phyloP scores from a whole-genome alignment of 2,888 invertebrate genomes.

The Cerastoderma edule region DNA sequence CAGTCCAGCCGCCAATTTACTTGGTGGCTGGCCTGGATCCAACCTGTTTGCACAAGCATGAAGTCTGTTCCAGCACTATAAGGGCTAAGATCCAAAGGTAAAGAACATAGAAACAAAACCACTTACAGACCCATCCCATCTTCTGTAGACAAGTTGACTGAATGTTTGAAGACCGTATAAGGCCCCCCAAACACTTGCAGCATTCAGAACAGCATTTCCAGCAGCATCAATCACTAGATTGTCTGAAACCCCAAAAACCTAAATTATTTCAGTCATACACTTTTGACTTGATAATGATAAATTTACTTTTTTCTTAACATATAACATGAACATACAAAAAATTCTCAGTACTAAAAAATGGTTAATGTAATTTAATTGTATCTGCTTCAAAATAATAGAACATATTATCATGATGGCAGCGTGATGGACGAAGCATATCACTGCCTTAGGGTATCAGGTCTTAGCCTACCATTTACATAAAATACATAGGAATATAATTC shows the following conservation, averaged over 20 bases:
- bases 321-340: no score
- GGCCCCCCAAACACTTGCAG: conserved; percentile 90
- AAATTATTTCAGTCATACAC: not conserved
- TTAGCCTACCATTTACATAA: no score
- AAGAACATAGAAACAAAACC: not conserved
- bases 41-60: no score
- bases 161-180: conserved; percentile 94
- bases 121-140: conserved; percentile 82
- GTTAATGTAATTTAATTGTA: no score
- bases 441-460: no score
- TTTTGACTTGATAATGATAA: not conserved
- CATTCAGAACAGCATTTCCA: conserved; percentile 61
- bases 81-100: not conserved
- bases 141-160: conserved; percentile 88
- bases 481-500: no score
- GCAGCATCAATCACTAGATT: conserved; percentile 86
- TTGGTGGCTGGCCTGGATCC: not conserved
- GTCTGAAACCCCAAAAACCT: conserved; percentile 64
- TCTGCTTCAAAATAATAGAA: no score
- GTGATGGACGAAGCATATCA: no score
- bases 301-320: not conserved
- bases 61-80: no score
- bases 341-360: no score
- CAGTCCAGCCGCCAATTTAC: not conserved
- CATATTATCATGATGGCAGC: no score